These are phyloP conservation scores for Myodes glareolus DNA, from an alignment of 2,113 vertebrate species.

Conservation along the genomic window DNA sequence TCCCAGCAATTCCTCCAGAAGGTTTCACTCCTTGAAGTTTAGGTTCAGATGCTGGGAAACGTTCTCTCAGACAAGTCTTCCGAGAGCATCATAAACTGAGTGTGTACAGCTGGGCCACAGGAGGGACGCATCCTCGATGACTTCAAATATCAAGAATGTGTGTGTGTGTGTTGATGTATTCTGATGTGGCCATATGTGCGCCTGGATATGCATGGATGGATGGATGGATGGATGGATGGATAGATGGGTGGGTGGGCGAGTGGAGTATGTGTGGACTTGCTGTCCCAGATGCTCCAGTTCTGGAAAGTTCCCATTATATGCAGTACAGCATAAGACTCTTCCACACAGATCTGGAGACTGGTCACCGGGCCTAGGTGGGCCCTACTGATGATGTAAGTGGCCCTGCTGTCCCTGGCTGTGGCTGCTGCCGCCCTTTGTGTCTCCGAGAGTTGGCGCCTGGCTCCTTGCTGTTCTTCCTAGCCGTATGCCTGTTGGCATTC, in stretches of 20 bases:
- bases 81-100: background rate
- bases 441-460: conserved; percentile 85
- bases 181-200: background rate
- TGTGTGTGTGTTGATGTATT: background rate
- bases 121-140: background rate
- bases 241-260: background rate
- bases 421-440: conserved; percentile 88
- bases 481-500: conserved; percentile 83
- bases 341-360: conserved; percentile 23
- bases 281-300: conserved; percentile 79
- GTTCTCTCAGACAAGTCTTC: background rate
- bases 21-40: background rate
- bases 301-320: conserved; percentile 82
- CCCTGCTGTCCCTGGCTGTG: conserved; percentile 84
- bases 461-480: conserved; percentile 88
- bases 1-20: conserved; percentile 22
- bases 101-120: fast-evolving
- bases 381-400: conserved; percentile 84
- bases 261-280: conserved; percentile 41
- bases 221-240: background rate
- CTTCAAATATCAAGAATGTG: conserved; percentile 47
- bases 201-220: background rate
- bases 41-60: background rate
- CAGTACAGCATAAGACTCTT: conserved; percentile 83
- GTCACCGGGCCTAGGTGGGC: conserved; percentile 85